Base-by-base conservation (phyloP, 2,888 invertebrate genomes). In the Drosophila helvetica region DNA sequence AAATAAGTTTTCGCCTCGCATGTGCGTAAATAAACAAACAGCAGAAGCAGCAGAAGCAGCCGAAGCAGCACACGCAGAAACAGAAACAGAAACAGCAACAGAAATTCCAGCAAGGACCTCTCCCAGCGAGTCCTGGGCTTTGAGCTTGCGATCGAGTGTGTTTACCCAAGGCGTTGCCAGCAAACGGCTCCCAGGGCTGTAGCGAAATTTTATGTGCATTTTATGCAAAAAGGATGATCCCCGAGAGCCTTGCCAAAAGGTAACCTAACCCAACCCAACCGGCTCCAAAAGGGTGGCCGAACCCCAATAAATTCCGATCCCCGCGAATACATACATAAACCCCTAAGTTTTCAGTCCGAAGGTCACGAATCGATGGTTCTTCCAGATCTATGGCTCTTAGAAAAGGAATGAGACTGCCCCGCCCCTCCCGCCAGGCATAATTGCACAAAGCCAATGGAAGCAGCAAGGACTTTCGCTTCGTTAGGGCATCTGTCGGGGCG, bases 11-110 rank as follows among this genome's bases (percentile, higher is more conserved):
- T 79, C 74, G 69, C 86, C 59, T 85, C 77, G 77, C 81, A 74
- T 80, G 80, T 86, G 89, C 83, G 86, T 88, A 85, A 78, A 85
- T 89, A 85, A 85, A 89, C 86, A 81, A 86, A 71, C 74, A 68
- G 72, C 71, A 70, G 74, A 71, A 74, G 51, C 46, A 74, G 57
- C 63, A 74, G 69, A 71, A 65, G 54, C 45, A 47, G 48, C 42
- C 22, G 4, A 4, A 22, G 22, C 22, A 22, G 3, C 22, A 4
- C 22, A 22, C 22, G 72, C 71, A 70, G 74, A 69, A 74, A 46
- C 46, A 71, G 53, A 22, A 19, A 19, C 67, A 74, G 69, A 71
- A 65, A 54, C 45, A 47, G 48, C 42, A 48, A 50, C 50, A 53
- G 8, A 56, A 66, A 48, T 51, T 60, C 70, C 63, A 58, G 55